Conservation (phyloP, 2,113 vertebrate genomes). For the Nymphicus hollandicus region DNA sequence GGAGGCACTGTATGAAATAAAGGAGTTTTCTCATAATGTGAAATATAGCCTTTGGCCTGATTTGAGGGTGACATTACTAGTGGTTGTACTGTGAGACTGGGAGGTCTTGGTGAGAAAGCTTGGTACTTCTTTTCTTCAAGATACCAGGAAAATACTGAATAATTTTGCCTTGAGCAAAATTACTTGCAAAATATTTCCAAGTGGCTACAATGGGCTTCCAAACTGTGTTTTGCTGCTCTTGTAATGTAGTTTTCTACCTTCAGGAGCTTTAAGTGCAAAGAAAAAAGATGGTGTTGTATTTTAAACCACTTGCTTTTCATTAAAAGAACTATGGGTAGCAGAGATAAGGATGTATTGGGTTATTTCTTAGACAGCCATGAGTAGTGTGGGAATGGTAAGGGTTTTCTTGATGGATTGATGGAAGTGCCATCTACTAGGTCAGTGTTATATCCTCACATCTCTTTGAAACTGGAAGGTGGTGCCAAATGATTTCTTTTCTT, state of each 20-base stretch:
- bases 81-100: background rate
- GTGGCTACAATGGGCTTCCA: background rate
- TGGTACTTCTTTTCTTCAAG: background rate
- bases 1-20: background rate
- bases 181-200: background rate
- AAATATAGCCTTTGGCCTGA: background rate
- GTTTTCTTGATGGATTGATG: background rate
- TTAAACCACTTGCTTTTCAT: background rate
- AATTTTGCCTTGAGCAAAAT: background rate
- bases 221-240: background rate
- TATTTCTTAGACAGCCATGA: background rate
- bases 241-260: background rate
- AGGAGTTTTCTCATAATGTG: background rate
- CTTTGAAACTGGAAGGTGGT: background rate
- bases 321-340: background rate
- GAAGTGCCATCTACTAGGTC: accelerated
- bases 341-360: accelerated
- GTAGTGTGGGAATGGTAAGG: background rate
- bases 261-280: background rate
- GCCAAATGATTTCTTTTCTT: background rate
- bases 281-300: background rate
- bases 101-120: background rate
- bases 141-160: background rate
- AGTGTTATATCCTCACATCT: background rate
- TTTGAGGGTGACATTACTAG: background rate